A percentile compares a stretch with the other conserved stretches of the same genome.
phyloP scores from a whole-genome alignment of 2,888 invertebrate species.

The Bedellia somnulentella region DNA sequence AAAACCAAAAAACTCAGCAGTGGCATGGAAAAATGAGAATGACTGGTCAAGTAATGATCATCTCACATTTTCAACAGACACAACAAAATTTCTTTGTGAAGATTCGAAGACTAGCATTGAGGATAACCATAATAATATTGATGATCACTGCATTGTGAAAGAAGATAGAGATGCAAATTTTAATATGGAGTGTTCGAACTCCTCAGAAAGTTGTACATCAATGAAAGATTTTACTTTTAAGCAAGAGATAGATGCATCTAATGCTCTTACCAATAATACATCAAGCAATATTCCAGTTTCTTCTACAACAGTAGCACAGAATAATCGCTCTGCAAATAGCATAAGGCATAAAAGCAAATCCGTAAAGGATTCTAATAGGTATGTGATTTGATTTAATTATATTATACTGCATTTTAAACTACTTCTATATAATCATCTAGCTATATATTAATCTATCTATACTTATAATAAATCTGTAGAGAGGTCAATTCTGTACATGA shows the following conservation, averaged over 20 bases:
- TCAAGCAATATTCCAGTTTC: slow-evolving; percentile 26
- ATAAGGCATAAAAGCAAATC: slow-evolving; percentile 31
- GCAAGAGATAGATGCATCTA: slow-evolving; percentile 27
- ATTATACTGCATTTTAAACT: too few species aligned
- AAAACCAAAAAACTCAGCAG: slow-evolving; percentile 47
- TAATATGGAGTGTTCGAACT: slow-evolving; percentile 53
- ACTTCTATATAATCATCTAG: too few species aligned
- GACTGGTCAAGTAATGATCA: slow-evolving; percentile 43
- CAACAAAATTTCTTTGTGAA: slow-evolving; percentile 42
- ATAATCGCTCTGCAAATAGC: slow-evolving; percentile 21
- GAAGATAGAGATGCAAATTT: slow-evolving; percentile 49
- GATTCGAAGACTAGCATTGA: slow-evolving; percentile 52
- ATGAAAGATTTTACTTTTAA: slow-evolving; percentile 39
- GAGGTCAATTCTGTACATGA: too few species aligned
- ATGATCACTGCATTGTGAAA: slow-evolving; percentile 49
- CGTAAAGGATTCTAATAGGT: slow-evolving; percentile 47
- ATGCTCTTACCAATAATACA: slow-evolving; percentile 28
- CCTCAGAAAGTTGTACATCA: slow-evolving; percentile 51
- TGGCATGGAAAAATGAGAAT: slow-evolving; percentile 42
- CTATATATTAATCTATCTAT: too few species aligned
- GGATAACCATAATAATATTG: slow-evolving; percentile 47
- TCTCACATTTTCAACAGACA: slow-evolving; percentile 33
- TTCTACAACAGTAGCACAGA: slow-evolving; percentile 28
- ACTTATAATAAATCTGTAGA: too few species aligned
- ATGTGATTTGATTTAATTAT: slow-evolving; percentile 6